These are phyloP conservation scores for Oenanthe melanoleuca DNA, from an alignment of 2,113 vertebrate species.

Conservation along the genomic window DNA sequence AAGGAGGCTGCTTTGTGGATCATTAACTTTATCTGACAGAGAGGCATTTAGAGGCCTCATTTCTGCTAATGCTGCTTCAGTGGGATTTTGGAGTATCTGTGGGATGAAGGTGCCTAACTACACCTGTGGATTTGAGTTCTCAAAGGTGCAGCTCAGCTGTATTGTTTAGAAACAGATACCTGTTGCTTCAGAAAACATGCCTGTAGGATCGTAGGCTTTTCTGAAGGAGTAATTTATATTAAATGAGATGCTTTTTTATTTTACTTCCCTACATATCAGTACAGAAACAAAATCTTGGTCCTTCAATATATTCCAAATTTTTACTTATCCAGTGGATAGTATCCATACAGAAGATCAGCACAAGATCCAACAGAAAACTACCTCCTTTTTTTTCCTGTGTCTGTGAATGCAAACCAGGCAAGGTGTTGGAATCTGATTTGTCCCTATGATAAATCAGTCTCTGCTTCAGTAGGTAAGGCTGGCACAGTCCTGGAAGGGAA, in stretches of 20 bases:
- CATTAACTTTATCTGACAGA: not conserved
- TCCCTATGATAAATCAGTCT: not conserved
- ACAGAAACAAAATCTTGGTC: not conserved
- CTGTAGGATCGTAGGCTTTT: not conserved
- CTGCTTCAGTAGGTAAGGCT: not conserved
- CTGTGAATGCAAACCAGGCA: not conserved
- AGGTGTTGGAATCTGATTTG: not conserved
- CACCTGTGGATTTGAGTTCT: not conserved
- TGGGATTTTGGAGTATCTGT: not conserved
- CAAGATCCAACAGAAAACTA: not conserved
- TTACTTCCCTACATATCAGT: not conserved
- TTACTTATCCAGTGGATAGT: not conserved
- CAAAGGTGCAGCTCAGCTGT: not conserved
- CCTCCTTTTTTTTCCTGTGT: not conserved
- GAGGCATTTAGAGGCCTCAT: not conserved
- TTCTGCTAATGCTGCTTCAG: not conserved
- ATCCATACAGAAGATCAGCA: not conserved
- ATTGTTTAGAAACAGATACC: not conserved
- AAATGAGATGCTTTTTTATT: not conserved
- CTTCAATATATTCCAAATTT: not conserved
- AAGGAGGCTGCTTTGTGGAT: not conserved
- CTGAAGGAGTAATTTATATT: not conserved
- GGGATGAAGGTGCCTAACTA: not conserved
- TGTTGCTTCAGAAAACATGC: not conserved
- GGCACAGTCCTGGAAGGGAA: not conserved